A percentile compares a stretch with the other conserved stretches of the same genome.
Conservation (phyloP, 2,113 vertebrate species). For the Carlito syrichta region DNA sequence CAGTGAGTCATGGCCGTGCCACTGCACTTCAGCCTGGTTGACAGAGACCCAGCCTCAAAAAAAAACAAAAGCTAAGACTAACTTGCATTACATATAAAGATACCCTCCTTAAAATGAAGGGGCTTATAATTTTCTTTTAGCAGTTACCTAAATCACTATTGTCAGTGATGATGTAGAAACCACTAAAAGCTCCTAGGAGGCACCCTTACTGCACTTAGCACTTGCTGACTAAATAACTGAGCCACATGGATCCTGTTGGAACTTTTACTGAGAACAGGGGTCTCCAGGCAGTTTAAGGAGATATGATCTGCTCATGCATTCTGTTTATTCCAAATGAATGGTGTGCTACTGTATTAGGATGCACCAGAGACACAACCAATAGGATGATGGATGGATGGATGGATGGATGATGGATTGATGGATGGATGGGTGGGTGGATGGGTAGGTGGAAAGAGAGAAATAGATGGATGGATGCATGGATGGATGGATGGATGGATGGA, state of each 20-base stretch:
- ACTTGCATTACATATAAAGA: neutral
- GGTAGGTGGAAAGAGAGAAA: neutral
- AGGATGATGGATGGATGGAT: neutral
- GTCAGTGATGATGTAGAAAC: neutral
- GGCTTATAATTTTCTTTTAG: neutral
- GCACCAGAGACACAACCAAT: neutral
- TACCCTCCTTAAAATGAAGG: neutral
- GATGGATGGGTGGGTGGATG: neutral
- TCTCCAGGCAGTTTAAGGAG: neutral
- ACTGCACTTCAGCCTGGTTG: no score
- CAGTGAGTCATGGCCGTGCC: no score
- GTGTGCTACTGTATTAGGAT: neutral
- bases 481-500: neutral
- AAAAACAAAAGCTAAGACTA: neutral
- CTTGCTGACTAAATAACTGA: neutral
- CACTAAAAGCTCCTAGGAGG: neutral
- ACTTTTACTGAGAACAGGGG: neutral
- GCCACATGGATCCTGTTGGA: neutral
- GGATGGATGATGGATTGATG: neutral
- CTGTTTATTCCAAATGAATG: neutral
- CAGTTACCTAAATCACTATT: neutral
- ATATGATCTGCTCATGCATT: neutral
- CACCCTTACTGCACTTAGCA: neutral
- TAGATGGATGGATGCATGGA: neutral
- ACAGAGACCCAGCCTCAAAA: no score